These are phyloP conservation scores for Lithophane socia DNA, from an alignment of 2,888 invertebrate genomes.

Conservation along the genomic window DNA sequence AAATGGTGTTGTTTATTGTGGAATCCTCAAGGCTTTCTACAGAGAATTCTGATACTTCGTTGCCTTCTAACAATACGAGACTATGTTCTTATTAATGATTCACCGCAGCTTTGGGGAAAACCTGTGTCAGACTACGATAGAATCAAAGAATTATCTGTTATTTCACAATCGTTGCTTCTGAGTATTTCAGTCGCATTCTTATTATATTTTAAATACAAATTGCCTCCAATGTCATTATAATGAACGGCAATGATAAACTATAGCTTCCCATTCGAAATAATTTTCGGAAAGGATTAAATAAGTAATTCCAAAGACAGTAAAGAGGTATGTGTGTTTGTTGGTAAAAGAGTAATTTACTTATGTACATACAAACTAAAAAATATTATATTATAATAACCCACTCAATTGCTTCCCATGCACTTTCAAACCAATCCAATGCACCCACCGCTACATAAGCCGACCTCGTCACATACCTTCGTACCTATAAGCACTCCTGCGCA, in stretches of 20 bases:
- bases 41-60: not conserved
- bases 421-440: not conserved
- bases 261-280: too few relatives aligned
- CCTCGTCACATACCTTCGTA: constrained; percentile 68
- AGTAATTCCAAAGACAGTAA: too few relatives aligned
- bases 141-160: not conserved
- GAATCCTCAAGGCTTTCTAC: not conserved
- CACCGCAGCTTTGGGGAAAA: constrained; percentile 13
- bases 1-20: not conserved
- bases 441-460: constrained; percentile 28
- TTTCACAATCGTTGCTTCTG: not conserved
- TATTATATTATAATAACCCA: not conserved
- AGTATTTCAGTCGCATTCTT: not conserved
- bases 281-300: too few relatives aligned
- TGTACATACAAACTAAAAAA: not conserved
- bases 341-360: too few relatives aligned
- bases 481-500: constrained; percentile 52
- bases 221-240: not conserved
- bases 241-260: not conserved
- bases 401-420: too few relatives aligned
- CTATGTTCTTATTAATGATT: constrained; percentile 8
- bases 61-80: not conserved
- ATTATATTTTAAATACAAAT: not conserved
- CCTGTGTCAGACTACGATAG: not conserved
- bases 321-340: too few relatives aligned